These are phyloP conservation scores for Danio choprae DNA, from an alignment of 2,797 vertebrate genomes.

Conservation along the genomic window DNA sequence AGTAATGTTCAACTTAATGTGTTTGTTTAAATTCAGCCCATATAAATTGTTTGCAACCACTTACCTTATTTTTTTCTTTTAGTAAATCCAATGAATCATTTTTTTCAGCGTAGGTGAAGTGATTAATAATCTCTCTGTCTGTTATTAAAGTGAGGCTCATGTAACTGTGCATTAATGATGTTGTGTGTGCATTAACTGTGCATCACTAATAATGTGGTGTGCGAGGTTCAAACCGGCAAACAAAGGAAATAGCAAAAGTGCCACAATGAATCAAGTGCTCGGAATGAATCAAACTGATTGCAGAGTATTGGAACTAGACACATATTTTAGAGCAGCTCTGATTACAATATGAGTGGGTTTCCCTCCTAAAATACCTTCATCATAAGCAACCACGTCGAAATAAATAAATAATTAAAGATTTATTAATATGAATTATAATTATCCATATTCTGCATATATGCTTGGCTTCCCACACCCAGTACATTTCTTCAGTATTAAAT, in stretches of 20 bases:
- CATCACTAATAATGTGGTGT: too few species aligned
- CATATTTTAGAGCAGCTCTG: background rate
- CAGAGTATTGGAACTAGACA: background rate
- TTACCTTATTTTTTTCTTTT: too few species aligned
- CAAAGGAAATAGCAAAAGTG: background rate
- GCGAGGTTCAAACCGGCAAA: background rate
- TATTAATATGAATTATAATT: background rate
- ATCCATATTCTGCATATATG: background rate
- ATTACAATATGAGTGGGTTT: background rate
- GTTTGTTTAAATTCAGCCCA: too few species aligned
- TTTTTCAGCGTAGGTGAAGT: too few species aligned
- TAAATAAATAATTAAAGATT: background rate
- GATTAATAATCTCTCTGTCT: too few species aligned
- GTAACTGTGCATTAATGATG: background rate
- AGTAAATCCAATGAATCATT: too few species aligned
- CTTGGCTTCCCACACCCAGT: background rate
- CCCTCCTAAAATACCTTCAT: background rate
- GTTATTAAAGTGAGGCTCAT: background rate
- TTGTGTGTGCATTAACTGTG: background rate
- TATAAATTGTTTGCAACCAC: too few species aligned
- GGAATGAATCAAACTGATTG: constrained; percentile 8
- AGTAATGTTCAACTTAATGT: too few species aligned
- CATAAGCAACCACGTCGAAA: constrained; percentile 10
- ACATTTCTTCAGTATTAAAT: background rate
- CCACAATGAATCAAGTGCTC: background rate